These are phyloP conservation scores for Archaeoteleia sp. DNA, from an alignment of 2,888 invertebrate genomes.

Conservation along the genomic window DNA sequence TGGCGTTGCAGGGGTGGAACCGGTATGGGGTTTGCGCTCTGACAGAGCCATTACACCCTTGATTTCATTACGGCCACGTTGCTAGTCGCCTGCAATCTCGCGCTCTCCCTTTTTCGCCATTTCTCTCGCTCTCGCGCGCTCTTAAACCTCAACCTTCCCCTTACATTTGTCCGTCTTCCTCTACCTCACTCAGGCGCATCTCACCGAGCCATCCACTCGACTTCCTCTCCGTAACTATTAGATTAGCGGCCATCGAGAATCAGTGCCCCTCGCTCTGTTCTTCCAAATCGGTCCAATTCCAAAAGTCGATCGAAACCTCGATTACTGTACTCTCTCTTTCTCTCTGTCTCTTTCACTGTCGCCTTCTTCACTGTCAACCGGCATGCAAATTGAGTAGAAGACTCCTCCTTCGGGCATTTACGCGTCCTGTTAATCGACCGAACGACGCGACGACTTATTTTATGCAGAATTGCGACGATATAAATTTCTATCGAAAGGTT, in stretches of 20 bases:
- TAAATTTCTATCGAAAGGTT: not conserved
- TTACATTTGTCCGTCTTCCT: slow-evolving; percentile 39
- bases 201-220: slow-evolving; percentile 31
- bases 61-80: slow-evolving; percentile 71
- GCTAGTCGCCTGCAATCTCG: slow-evolving; percentile 68
- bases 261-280: slow-evolving; percentile 41
- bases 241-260: slow-evolving; percentile 61
- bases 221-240: slow-evolving; percentile 60
- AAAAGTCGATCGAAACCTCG: slow-evolving; percentile 38
- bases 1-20: slow-evolving; percentile 14
- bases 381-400: slow-evolving; percentile 61
- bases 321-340: slow-evolving; percentile 16
- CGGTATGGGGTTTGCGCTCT: slow-evolving; percentile 63
- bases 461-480: slow-evolving; percentile 23
- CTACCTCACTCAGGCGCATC: slow-evolving; percentile 35
- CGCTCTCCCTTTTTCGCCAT: slow-evolving; percentile 47
- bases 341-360: slow-evolving; percentile 5
- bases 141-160: slow-evolving; percentile 40
- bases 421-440: slow-evolving; percentile 50
- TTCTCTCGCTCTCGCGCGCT: slow-evolving; percentile 36
- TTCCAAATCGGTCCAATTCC: slow-evolving; percentile 58
- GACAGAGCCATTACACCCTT: slow-evolving; percentile 72
- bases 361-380: slow-evolving; percentile 21
- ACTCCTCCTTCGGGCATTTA: slow-evolving; percentile 59
- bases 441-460: slow-evolving; percentile 44